Evolutionary conservation across 1,140 invertebrate species (phyloP), one percentile per base, ranked within the genome.

Genomic region (Drosophila persimilis): DNA sequence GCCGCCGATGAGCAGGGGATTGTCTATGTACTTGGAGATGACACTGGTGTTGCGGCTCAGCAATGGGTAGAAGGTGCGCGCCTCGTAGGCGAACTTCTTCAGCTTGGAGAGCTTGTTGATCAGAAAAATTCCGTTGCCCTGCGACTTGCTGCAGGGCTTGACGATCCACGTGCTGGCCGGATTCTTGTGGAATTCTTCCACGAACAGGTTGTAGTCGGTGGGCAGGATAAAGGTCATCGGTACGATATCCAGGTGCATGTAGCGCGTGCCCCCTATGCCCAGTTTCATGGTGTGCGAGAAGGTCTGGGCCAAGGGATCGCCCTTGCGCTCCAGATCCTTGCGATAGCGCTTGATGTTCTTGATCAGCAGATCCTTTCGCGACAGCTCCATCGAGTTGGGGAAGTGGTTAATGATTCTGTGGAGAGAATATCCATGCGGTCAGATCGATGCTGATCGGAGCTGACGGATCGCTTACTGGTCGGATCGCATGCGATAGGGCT

Each of bases 101-200:
- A 98, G 92, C 92, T 97, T 97, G 3, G 96, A 97, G 44, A 97
- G 91, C 92, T 97, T 97, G 77, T 97, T 97, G 70, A 98, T 96
- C 11, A 98, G 91, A 89, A 97, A 97, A 72, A 98, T 98, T 13
- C 97, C 96, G 6, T 95, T 94, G 0, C 96, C 96, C 91, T 97
- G 97, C 6, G 96, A 97, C 91, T 97, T 96, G 29, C 97, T 97
- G 91, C 96, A 97, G 0, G 98, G 98, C 92, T 99, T 99, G 95
- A 99, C 98, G 64, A 99, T 99, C 97, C 97, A 99, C 0, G 97
- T 98, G 62, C 96, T 97, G 77, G 96, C 95, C 0, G 97, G 97
- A 58, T 95, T 96, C 90, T 97, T 97, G 44, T 95, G 91, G 90
- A 98, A 99, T 88, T 98, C 97, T 89, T 98, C 97, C 0, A 98